Base-by-base conservation (phyloP, 2,113 vertebrate species). In the Osmerus mordax region DNA sequence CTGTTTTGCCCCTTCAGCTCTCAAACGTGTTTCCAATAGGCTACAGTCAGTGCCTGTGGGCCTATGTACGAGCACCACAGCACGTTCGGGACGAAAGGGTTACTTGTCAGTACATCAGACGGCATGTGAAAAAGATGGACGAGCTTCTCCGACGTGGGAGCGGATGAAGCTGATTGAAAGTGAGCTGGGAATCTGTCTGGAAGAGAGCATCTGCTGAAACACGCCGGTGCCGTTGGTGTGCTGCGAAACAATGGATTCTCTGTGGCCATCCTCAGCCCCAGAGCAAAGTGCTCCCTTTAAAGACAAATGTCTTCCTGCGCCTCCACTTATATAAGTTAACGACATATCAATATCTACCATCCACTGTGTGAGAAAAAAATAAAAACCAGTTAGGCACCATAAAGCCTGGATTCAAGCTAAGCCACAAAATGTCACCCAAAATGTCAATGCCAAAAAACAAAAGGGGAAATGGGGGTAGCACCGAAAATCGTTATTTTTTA, bases 331-430 rank as follows among this genome's bases (percentile, higher is more conserved):
- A 69, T 69, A 56, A 69, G 52, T 51, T 69, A 69, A 56, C 32
- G 28, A 69, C 29, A 69, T 69, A 69, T 69, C 67, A 69, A 59
- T 69, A 58, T 58, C 67, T 58, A 56, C 25, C 54, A 69, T 54
- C 23, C 54, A 25, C 12, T 14, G 7, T 29, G 19, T 53, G n/a
- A 29, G 16, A 53, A 71, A 60, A 32, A 70, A 47, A 47, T 1
- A 1, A 5, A 1, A 47, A 23, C 23, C 16, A 64, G 25, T 47
- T 23, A 36, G 69, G 32, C 23, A 60, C 36, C 16, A 52, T 71
- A 63, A 71, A 62, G 13, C 2, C 3, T 21, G 69, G 32, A 61
- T 70, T 70, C 47, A n/a, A 15, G 11, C 59, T 52, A 23, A 16
- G 18, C 69, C 21, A 41, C 69, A 53, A 60, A 62, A 52, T 23